Evolutionary conservation across 2,888 invertebrate species (phyloP), one percentile per base, ranked within the genome.

Genomic region (Barypeithes pellucidus): DNA sequence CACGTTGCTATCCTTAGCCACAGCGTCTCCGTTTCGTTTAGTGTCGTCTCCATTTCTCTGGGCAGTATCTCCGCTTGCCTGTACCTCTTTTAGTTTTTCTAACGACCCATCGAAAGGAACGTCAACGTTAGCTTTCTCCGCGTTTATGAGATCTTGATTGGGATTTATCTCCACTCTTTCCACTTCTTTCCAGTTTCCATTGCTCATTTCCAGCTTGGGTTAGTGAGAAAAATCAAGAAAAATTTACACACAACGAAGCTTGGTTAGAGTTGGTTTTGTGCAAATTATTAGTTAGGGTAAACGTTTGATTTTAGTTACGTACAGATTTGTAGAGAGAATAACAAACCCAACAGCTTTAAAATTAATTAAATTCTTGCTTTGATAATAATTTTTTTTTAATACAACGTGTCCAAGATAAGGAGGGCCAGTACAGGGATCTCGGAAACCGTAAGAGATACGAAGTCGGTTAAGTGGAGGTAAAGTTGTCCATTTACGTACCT

Each of bases 101-200:
- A 61, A 43, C 12, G 60, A 47, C n/a, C 14, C 41, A 41, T 50
- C 66, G 16, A 43, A 47, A 2, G 61, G 22, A 7, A 67, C 50
- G 18, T 70, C 39, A 7, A 74, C 74, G 39, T 74, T 74, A 11
- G 33, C 47, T 29, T 24, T 16, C 39, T 74, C 74, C 1, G 74
- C 73, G 7, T 70, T 65, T 16, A 75, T 75, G n/a, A 75, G 54
- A 33, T 67, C 39, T 24, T 71, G 29, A 22, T 47, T 72, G n/a
- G 67, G 63, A 73, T 79, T 78, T 61, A 80, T 72, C n/a, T 86
- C 85, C 39, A 84, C 79, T 43, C 85, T 77, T 77, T 85, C 85
- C 22, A 86, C 80, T 78, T 86, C 86, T 76, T 83, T 85, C 86
- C 86, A 86, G 63, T 81, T 80, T 52, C 86, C 86, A 61, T 86